Base-by-base conservation (phyloP, 1,140 invertebrate species). In the Macrocentrus cingulum region DNA sequence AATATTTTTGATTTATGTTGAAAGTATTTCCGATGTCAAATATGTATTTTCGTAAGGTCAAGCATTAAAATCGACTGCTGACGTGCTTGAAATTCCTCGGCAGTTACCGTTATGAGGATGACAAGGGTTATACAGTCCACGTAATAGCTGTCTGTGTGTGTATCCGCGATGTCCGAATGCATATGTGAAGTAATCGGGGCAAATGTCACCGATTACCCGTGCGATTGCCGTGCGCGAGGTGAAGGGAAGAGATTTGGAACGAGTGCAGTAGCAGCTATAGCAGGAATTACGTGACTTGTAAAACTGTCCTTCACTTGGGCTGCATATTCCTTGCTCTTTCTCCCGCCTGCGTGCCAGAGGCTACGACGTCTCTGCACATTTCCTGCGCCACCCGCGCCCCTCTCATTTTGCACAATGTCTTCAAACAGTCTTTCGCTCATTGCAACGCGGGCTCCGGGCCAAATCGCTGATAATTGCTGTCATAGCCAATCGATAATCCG, bases 401-500 rank as follows among this genome's bases (percentile, higher is more conserved):
- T 9, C 25, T 29, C 25, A 29, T n/a, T n/a, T 29, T 29, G 25
- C 25, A 29, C 25, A 29, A 29, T 29, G 25, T 29, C 25, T 29
- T 29, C 25, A 4, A 29, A 29, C 9, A 29, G 25, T 29, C 25
- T 29, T 29, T 29, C 25, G 9, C 25, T 29, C 25, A 15, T n/a
- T 39, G 37, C 15, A 39, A 39, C 15, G 22, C 22, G 29, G 29
- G 55, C 46, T 49, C 48, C 16, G 36, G 55, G 46, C 42, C 45
- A 57, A 51, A 51, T 51, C 46, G 29, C 15, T 51, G 56, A 58
- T 58, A 58, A 58, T 58, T 58, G 56, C 56, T 58, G 56, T 58
- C 56, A 58, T 51, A 58, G 11, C 18, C 25, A 20, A 51, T 58
- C 56, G 46, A 58, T 58, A 45, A 51, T 37, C 50, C 48, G 49